Conservation (phyloP, 2,888 invertebrate species). For the Keiferia lycopersicella region DNA sequence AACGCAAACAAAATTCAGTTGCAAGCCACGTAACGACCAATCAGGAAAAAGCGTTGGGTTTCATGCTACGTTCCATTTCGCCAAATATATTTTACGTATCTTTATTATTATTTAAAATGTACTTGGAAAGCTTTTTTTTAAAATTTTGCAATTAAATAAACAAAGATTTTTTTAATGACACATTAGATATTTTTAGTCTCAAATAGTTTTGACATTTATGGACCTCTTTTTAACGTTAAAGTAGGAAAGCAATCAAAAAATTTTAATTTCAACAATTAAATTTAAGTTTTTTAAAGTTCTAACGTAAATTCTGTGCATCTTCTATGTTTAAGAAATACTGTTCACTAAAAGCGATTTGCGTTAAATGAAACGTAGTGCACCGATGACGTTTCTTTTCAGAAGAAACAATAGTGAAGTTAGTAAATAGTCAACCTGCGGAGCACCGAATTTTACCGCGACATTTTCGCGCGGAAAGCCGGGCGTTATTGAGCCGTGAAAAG, state of each 20-base stretch:
- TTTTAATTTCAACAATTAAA: too few relatives aligned
- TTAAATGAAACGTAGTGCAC: slow-evolving; percentile 44
- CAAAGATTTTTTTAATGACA: too few relatives aligned
- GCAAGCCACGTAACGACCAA: slow-evolving; percentile 51
- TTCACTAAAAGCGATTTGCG: slow-evolving; percentile 35
- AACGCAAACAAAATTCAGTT: slow-evolving; percentile 38
- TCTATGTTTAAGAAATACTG: not conserved
- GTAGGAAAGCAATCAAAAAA: too few relatives aligned
- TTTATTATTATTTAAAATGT: too few relatives aligned
- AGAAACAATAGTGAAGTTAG: slow-evolving; percentile 79
- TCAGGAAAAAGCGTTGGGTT: slow-evolving; percentile 48
- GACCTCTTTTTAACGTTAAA: not conserved
- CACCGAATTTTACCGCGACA: slow-evolving; percentile 77
- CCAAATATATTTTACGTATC: slow-evolving; percentile 21
- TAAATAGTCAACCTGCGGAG: slow-evolving; percentile 54
- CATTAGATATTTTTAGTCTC: too few relatives aligned
- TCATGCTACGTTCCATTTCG: slow-evolving; percentile 45
- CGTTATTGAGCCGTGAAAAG: slow-evolving; percentile 80
- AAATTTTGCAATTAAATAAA: too few relatives aligned
- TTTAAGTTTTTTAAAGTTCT: too few relatives aligned
- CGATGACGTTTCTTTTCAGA: slow-evolving; percentile 69
- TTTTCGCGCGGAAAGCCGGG: slow-evolving; percentile 82
- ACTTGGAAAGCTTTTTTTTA: too few relatives aligned
- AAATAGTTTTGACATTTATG: too few relatives aligned
- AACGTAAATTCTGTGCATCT: not conserved